phyloP scores from a whole-genome alignment of 1,140 invertebrate genomes.

The Penaeus chinensis region DNA sequence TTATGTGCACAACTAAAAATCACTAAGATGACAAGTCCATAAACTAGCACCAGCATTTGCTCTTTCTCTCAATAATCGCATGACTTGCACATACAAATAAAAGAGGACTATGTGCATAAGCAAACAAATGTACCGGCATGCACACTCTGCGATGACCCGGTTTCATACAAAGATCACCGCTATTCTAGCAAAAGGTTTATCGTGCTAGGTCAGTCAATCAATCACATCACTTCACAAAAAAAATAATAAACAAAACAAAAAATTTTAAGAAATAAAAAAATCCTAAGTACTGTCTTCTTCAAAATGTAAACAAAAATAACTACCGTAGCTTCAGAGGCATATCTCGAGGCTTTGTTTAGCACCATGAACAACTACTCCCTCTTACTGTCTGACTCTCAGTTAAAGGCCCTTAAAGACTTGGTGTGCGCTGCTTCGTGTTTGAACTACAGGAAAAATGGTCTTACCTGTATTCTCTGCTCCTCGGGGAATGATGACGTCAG shows the following conservation, averaged over 20 bases:
- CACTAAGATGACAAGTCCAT: too few species aligned
- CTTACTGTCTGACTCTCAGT: background rate
- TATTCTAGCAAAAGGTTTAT: background rate
- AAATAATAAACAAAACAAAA: too few species aligned
- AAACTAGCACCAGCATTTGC: too few species aligned
- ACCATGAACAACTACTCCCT: conserved; percentile 2
- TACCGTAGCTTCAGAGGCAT: conserved; percentile 51
- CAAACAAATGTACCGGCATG: background rate
- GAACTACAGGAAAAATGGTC: conserved; percentile 56
- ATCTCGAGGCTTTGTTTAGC: conserved; percentile 21
- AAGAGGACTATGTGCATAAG: background rate
- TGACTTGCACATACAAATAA: background rate
- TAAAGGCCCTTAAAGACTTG: conserved; percentile 20
- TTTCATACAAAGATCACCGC: background rate
- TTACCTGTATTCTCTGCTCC: conserved; percentile 96
- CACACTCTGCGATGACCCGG: background rate
- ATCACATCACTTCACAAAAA: too few species aligned
- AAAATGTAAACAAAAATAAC: conserved; percentile 12
- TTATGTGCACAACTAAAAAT: too few species aligned
- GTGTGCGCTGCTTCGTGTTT: conserved; percentile 17
- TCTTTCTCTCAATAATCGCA: background rate
- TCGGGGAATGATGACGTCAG: conserved; percentile 98
- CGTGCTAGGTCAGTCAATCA: background rate
- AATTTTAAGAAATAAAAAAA: background rate
- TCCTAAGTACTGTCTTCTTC: background rate